These are phyloP conservation scores for Grallaria varia DNA, from an alignment of 2,113 vertebrate species.

Conservation along the genomic window DNA sequence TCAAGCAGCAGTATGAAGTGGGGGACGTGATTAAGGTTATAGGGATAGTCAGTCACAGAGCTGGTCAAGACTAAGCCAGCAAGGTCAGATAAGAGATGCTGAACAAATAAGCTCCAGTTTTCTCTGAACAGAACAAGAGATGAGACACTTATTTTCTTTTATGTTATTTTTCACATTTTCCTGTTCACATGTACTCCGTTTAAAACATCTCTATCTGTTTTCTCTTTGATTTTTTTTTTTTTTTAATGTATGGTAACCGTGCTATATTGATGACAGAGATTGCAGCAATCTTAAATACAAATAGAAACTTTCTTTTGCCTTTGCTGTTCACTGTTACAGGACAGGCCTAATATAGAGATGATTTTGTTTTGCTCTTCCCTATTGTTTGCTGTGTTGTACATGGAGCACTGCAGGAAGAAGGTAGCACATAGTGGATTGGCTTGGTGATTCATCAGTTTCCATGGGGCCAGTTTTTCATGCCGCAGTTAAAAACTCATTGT, in stretches of 20 bases:
- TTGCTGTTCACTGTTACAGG: background rate
- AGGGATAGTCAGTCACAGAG: background rate
- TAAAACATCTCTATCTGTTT: background rate
- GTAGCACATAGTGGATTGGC: background rate
- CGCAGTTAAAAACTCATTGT: background rate
- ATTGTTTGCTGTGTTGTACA: background rate
- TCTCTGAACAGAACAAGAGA: background rate
- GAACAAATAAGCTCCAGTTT: background rate
- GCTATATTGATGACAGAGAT: background rate
- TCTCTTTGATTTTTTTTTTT: background rate
- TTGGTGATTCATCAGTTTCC: background rate
- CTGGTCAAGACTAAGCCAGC: background rate
- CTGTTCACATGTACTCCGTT: background rate
- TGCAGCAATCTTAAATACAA: background rate
- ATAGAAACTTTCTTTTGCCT: background rate
- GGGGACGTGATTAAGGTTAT: rapidly evolving
- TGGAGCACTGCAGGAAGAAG: background rate
- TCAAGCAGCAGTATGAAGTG: background rate
- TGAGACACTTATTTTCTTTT: background rate
- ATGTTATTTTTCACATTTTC: background rate
- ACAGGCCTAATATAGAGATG: background rate
- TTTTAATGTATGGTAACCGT: background rate
- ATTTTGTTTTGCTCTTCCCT: background rate
- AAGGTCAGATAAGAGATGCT: background rate
- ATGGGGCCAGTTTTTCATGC: background rate